These are phyloP conservation scores for Tautogolabrus adspersus DNA, from an alignment of 2,113 vertebrate species.

Conservation along the genomic window DNA sequence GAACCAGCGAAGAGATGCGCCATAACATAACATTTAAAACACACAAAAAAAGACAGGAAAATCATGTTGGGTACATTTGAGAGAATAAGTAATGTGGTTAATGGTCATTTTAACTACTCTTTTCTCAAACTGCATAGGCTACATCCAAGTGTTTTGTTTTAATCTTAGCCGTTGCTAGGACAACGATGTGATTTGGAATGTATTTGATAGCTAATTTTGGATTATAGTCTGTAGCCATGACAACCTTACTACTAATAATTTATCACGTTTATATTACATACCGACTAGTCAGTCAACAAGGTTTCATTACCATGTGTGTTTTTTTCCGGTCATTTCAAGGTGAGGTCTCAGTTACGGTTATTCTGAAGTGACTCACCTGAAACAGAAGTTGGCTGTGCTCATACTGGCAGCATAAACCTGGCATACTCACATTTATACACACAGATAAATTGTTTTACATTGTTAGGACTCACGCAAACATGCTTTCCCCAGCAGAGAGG, in stretches of 20 bases:
- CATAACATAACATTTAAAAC: not conserved
- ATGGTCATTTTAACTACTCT: no score
- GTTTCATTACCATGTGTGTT: not conserved
- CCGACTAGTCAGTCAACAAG: not conserved
- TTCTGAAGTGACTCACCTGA: not conserved
- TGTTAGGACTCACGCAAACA: no score
- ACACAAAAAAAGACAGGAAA: not conserved
- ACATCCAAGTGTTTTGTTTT: not conserved
- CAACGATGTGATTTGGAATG: not conserved
- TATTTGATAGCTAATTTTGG: not conserved
- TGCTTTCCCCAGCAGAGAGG: no score
- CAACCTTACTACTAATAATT: not conserved
- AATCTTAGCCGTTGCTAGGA: not conserved
- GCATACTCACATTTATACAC: not conserved
- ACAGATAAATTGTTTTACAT: no score
- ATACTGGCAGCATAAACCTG: not conserved
- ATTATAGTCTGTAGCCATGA: not conserved
- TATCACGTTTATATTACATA: no score
- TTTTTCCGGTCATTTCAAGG: not conserved
- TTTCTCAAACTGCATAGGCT: no score
- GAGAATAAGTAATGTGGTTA: no score
- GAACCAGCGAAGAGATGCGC: not conserved
- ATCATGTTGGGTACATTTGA: rapidly evolving
- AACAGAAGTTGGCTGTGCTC: not conserved
- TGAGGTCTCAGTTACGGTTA: not conserved